Evolutionary conservation across 1,140 invertebrate species (phyloP).

Genomic region (Chymomyza costata): DNA sequence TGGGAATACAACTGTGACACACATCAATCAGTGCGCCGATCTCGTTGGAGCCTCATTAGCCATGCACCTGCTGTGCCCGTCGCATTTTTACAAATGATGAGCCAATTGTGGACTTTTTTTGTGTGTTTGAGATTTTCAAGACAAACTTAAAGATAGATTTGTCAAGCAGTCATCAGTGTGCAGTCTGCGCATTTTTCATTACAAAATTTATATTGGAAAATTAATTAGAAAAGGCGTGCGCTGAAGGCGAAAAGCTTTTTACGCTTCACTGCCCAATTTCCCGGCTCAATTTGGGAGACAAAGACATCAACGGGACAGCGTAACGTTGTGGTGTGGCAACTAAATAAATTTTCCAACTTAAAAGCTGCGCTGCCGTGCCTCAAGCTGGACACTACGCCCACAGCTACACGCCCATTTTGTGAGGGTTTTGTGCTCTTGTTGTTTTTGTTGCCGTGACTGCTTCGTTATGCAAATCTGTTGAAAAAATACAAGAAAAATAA

Average conservation of each 20-base stretch:
- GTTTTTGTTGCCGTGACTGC: constrained; percentile 13
- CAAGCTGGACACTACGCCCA: constrained; percentile 11
- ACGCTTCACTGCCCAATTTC: constrained; percentile 38
- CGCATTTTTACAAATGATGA: too few species aligned
- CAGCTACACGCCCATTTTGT: constrained; percentile 30
- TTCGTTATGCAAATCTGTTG: constrained; percentile 64
- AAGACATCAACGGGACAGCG: constrained; percentile 32
- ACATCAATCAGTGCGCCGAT: constrained; percentile 51
- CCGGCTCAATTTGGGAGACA: constrained; percentile 46
- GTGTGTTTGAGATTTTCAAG: too few species aligned
- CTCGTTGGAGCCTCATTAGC: constrained; percentile 41
- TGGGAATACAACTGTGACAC: constrained; percentile 22
- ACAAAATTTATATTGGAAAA: constrained; percentile 40
- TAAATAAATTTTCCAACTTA: constrained; percentile 58
- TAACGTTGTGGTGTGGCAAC: constrained; percentile 23
- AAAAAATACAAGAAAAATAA: constrained; percentile 15
- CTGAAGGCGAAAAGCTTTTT: constrained; percentile 13
- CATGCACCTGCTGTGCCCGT: constrained; percentile 22
- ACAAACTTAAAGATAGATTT: constrained; percentile 30
- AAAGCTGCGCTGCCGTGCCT: constrained; percentile 29
- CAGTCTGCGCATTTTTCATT: neutral
- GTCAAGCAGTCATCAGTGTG: constrained; percentile 1
- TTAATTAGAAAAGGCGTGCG: constrained; percentile 51
- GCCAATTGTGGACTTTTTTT: too few species aligned
- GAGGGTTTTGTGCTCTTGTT: neutral